A percentile compares a stretch with the other conserved stretches of the same genome.
phyloP scores from a whole-genome alignment of 1,140 invertebrate species.

The Drosophila willistoni region DNA sequence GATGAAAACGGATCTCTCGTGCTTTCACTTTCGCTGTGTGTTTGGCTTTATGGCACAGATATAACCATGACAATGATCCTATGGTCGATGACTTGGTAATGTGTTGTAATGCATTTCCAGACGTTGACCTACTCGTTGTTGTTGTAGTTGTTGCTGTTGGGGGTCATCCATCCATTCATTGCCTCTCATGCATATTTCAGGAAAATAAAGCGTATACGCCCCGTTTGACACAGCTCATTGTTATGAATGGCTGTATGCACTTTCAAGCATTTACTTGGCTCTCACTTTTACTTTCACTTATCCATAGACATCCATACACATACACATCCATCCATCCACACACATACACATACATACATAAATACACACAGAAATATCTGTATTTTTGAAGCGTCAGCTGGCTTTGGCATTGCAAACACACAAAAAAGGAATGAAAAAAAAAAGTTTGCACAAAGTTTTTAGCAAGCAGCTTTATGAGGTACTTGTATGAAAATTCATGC shows the following conservation, averaged over 20 bases:
- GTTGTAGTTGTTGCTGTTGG: too few species aligned
- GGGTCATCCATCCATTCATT: neutral
- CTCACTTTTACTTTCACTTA: slow-evolving; percentile 39
- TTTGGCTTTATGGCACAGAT: slow-evolving; percentile 57
- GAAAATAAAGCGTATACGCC: slow-evolving; percentile 67
- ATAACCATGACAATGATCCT: slow-evolving; percentile 56
- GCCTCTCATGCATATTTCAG: slow-evolving; percentile 56
- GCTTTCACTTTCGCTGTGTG: too few species aligned
- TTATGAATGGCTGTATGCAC: slow-evolving; percentile 50
- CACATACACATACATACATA: slow-evolving; percentile 8
- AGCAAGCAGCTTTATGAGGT: slow-evolving; percentile 61
- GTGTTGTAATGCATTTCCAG: slow-evolving; percentile 45
- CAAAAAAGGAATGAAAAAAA: slow-evolving; percentile 9
- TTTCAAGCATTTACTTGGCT: slow-evolving; percentile 52
- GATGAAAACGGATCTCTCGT: slow-evolving; percentile 26
- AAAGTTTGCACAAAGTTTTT: slow-evolving; percentile 62
- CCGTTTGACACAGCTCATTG: slow-evolving; percentile 59
- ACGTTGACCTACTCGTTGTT: slow-evolving; percentile 22
- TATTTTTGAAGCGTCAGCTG: slow-evolving; percentile 39
- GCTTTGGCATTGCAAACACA: slow-evolving; percentile 33
- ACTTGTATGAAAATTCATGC: slow-evolving; percentile 71
- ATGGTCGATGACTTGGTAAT: slow-evolving; percentile 54
- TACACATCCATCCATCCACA: slow-evolving; percentile 1
- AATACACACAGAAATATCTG: neutral
- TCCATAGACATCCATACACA: neutral